These are phyloP conservation scores for Lepus oiostolus DNA, from an alignment of 2,797 vertebrate genomes.

Conservation along the genomic window DNA sequence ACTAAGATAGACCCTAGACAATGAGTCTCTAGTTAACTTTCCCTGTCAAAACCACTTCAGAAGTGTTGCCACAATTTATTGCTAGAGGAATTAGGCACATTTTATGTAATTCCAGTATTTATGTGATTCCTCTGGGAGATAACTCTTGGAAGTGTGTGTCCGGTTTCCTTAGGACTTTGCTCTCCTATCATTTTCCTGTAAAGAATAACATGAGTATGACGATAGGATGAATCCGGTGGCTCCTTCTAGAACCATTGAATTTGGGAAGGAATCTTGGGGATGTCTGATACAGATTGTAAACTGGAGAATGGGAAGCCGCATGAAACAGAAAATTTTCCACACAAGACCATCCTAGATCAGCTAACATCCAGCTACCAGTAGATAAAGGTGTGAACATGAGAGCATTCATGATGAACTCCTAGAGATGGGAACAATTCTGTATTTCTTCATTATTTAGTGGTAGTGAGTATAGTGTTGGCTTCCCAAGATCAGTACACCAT, in stretches of 20 bases:
- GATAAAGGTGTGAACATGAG: background rate
- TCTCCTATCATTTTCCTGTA: background rate
- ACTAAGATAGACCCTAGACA: background rate
- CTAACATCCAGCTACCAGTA: background rate
- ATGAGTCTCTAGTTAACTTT: background rate
- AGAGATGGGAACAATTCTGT: background rate
- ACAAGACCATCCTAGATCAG: background rate
- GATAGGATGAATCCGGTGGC: background rate
- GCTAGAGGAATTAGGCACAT: background rate
- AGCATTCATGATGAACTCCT: background rate
- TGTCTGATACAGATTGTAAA: background rate
- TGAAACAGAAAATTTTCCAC: background rate
- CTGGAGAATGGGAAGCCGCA: background rate
- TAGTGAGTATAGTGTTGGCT: background rate
- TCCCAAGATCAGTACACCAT: background rate
- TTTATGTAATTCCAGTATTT: background rate
- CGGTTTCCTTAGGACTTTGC: background rate
- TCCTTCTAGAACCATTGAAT: background rate
- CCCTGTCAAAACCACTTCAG: background rate
- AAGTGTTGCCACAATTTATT: background rate
- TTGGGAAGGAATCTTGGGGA: background rate
- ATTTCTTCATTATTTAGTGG: constrained; percentile 38
- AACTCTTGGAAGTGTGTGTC: background rate
- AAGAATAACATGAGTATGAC: background rate
- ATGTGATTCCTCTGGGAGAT: background rate